A percentile compares a stretch with the other conserved stretches of the same genome.
phyloP scores from a whole-genome alignment of 2,888 invertebrate genomes.

The Alloscopus bannaensis region DNA sequence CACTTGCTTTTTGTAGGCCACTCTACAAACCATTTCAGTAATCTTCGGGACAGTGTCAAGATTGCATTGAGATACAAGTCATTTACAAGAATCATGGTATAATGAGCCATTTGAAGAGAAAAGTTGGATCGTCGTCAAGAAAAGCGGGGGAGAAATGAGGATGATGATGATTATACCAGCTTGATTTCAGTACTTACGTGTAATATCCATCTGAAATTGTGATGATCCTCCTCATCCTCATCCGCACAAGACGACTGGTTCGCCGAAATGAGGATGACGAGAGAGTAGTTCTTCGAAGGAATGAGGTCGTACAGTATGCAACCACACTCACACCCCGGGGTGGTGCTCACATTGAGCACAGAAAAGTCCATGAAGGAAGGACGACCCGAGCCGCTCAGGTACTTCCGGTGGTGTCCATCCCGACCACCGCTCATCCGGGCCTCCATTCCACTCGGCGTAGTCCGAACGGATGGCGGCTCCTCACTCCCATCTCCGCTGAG shows the following conservation, averaged over 20 bases:
- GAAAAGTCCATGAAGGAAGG: conserved; percentile 50
- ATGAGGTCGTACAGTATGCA: conserved; percentile 71
- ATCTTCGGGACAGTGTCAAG: too few species aligned
- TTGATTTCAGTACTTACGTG: conserved; percentile 68
- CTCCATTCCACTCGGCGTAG: conserved; percentile 1
- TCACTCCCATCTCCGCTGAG: conserved; percentile 10
- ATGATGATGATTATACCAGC: too few species aligned
- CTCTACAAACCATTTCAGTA: too few species aligned
- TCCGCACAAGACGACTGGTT: conserved; percentile 71
- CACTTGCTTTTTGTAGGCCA: too few species aligned
- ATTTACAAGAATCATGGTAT: too few species aligned
- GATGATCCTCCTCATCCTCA: conserved; percentile 70
- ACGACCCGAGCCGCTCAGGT: conserved; percentile 14
- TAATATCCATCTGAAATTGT: conserved; percentile 72
- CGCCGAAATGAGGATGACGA: conserved; percentile 69
- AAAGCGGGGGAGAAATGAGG: too few species aligned
- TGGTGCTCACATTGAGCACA: conserved; percentile 57
- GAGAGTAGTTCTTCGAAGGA: conserved; percentile 69
- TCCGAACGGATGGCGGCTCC: not conserved
- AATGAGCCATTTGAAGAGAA: too few species aligned
- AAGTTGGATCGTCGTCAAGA: too few species aligned
- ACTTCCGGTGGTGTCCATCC: conserved; percentile 27
- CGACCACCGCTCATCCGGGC: conserved; percentile 11
- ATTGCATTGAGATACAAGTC: too few species aligned
- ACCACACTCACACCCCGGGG: conserved; percentile 71